Percentiles rank a stretch among this genome's conserved stretches.
Evolutionary conservation across 2,113 vertebrate species (phyloP).

Genomic region (Lepidiolamprologus cunningtoni): DNA sequence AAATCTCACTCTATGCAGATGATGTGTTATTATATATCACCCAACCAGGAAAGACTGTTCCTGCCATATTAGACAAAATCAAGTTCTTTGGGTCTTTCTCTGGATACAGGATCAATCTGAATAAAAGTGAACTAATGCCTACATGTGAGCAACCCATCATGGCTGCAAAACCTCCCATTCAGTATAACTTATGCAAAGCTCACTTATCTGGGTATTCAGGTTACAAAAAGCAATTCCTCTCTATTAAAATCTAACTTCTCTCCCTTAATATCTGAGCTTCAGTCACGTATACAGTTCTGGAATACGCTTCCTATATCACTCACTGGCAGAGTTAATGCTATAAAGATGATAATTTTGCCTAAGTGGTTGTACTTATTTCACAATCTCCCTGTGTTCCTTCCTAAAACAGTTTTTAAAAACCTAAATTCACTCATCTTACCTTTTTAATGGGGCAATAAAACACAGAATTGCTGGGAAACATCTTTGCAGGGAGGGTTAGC

Average conservation of each 20-base stretch:
- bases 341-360: accelerated
- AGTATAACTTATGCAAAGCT: accelerated
- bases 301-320: not conserved
- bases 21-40: not conserved
- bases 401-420: not conserved
- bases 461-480: not conserved
- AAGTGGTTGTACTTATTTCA: not conserved
- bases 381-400: not conserved
- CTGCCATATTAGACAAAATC: not conserved
- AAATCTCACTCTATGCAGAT: not conserved
- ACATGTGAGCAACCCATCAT: not conserved
- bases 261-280: not conserved
- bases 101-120: not conserved
- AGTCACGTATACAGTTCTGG: not conserved
- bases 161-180: not conserved
- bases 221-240: not conserved
- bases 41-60: not conserved
- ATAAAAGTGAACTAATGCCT: not conserved
- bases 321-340: not conserved
- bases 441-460: not conserved
- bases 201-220: not conserved
- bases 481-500: not conserved
- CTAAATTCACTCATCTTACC: not conserved
- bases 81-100: not conserved
- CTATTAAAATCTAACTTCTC: not conserved